These are phyloP conservation scores for Sinocyclocheilus anophthalmus DNA, from an alignment of 2,113 vertebrate genomes.

Conservation along the genomic window DNA sequence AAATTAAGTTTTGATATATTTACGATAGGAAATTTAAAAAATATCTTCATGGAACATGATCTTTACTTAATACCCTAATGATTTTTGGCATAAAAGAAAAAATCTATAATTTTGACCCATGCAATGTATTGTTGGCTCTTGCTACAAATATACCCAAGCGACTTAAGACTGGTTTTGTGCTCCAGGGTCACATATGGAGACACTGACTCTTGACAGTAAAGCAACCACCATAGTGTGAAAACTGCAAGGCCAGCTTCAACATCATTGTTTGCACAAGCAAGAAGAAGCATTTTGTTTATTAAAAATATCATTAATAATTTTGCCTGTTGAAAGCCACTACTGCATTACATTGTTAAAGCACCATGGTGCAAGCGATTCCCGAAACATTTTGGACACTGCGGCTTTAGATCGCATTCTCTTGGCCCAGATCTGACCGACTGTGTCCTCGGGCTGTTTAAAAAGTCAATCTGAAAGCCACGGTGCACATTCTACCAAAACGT, in stretches of 20 bases:
- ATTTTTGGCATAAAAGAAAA: too few species aligned
- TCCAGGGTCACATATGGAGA: not conserved
- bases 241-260: not conserved
- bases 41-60: too few species aligned
- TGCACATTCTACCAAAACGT: constrained; percentile 62
- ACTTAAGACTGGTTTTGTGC: too few species aligned
- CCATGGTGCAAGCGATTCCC: not conserved
- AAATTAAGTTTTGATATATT: too few species aligned
- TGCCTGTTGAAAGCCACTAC: not conserved
- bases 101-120: too few species aligned
- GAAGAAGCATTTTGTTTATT: not conserved
- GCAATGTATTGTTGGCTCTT: too few species aligned
- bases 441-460: constrained; percentile 18
- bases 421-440: not conserved
- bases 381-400: not conserved
- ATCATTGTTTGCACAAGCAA: constrained; percentile 1
- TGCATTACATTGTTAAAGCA: not conserved
- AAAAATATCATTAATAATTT: too few species aligned
- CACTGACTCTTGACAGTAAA: not conserved
- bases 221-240: not conserved
- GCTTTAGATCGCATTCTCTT: not conserved
- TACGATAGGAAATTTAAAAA: too few species aligned
- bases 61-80: too few species aligned
- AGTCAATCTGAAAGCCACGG: constrained; percentile 8
- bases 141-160: too few species aligned